Evolutionary conservation across 2,113 vertebrate species (phyloP).

Genomic region (Petrocephalus zakoni): DNA sequence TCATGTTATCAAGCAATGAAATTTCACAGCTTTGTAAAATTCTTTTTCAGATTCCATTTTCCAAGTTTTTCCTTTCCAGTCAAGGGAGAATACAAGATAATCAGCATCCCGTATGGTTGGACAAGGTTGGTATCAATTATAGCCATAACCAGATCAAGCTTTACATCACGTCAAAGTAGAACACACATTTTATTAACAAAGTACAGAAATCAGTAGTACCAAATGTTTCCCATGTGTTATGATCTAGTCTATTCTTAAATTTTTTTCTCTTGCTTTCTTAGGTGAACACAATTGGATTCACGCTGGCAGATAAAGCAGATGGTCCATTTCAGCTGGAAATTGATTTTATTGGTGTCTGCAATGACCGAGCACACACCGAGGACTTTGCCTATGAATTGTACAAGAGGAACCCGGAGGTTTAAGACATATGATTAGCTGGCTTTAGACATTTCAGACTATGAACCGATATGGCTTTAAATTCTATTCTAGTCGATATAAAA

Average conservation of each 20-base stretch:
- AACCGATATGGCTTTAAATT: neutral
- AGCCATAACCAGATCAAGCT: neutral
- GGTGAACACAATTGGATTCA: conserved; percentile 84
- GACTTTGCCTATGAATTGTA: conserved; percentile 84
- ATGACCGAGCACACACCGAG: conserved; percentile 76
- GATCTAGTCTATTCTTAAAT: neutral
- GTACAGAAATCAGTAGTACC: neutral
- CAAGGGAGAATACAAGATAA: conserved; percentile 79
- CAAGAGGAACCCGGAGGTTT: conserved; percentile 62
- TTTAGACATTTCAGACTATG: neutral
- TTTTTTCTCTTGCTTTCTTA: conserved; percentile 41
- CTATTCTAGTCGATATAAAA: neutral
- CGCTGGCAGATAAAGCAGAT: conserved; percentile 80
- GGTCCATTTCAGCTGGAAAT: conserved; percentile 91
- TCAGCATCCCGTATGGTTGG: conserved; percentile 72
- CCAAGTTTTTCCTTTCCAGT: conserved; percentile 89
- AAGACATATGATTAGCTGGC: neutral
- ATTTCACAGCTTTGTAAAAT: neutral
- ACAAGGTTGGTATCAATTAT: conserved; percentile 67
- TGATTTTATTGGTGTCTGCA: conserved; percentile 77
- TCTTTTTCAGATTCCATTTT: conserved; percentile 82
- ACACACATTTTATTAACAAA: neutral
- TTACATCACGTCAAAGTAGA: neutral
- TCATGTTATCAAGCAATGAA: neutral
- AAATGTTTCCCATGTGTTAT: neutral